These are phyloP conservation scores for Beris morrisii DNA, from an alignment of 2,888 invertebrate genomes.

Conservation along the genomic window DNA sequence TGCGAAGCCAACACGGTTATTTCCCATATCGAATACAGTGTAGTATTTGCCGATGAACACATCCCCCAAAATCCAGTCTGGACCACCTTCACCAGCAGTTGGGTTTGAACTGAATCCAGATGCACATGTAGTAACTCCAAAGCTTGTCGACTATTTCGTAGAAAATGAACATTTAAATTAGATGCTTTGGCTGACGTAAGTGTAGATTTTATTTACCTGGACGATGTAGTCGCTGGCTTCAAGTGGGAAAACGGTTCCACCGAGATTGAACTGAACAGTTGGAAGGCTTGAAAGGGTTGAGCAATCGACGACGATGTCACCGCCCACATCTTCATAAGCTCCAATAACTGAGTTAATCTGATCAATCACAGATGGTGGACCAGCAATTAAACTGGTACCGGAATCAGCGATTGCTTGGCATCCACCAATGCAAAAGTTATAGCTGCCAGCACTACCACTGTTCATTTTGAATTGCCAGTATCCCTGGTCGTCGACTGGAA, in stretches of 20 bases:
- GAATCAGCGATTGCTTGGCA: constrained; percentile 96
- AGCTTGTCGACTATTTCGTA: constrained; percentile 57
- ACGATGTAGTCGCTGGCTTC: constrained; percentile 75
- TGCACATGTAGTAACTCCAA: constrained; percentile 83
- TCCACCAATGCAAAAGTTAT: constrained; percentile 71
- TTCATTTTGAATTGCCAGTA: constrained; percentile 99
- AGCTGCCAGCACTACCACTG: constrained; percentile 60
- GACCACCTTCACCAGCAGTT: constrained; percentile 58
- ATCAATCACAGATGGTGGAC: constrained; percentile 76
- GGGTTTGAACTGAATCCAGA: constrained; percentile 93
- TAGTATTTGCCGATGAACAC: constrained; percentile 94
- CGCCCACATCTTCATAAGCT: constrained; percentile 61
- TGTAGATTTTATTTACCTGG: neutral
- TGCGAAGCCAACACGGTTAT: constrained; percentile 86
- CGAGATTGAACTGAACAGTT: constrained; percentile 69
- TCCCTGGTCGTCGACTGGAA: constrained; percentile 78
- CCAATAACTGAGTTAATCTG: constrained; percentile 81
- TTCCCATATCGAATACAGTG: constrained; percentile 89
- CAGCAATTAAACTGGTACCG: constrained; percentile 94
- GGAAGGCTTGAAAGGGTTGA: constrained; percentile 72
- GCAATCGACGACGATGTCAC: constrained; percentile 80
- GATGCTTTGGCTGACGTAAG: no score
- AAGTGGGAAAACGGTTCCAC: constrained; percentile 70
- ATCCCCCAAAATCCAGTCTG: constrained; percentile 96
- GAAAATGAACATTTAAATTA: neutral